These are phyloP conservation scores for Pseudobourletiella spinata DNA, from an alignment of 1,140 invertebrate genomes.

Conservation along the genomic window DNA sequence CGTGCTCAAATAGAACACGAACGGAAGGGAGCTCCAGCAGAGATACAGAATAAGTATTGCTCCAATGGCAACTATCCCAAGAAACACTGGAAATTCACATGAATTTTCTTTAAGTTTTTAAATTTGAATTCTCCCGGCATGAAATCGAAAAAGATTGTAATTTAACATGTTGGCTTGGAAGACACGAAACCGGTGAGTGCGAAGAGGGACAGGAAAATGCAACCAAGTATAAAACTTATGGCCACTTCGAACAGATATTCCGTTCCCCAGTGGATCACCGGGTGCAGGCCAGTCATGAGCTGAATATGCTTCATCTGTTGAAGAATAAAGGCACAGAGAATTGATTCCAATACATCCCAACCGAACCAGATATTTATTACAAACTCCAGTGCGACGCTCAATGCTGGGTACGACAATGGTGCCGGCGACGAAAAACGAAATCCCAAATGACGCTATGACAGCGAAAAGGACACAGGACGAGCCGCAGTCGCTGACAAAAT, in stretches of 20 bases:
- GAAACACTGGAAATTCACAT: background rate
- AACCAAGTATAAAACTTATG: too few relatives aligned
- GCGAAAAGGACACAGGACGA: conserved; percentile 15
- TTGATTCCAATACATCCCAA: too few relatives aligned
- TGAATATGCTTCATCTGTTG: conserved; percentile 34
- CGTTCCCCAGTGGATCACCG: conserved; percentile 8
- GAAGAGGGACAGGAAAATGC: too few relatives aligned
- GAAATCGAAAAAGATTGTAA: too few relatives aligned
- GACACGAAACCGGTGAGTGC: too few relatives aligned
- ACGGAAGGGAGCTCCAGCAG: conserved; percentile 24
- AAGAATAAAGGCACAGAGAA: too few relatives aligned
- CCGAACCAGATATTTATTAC: too few relatives aligned
- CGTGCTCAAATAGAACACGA: conserved; percentile 8
- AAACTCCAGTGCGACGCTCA: conserved; percentile 17
- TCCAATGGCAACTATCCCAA: background rate
- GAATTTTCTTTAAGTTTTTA: too few relatives aligned
- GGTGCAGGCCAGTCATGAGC: conserved; percentile 30
- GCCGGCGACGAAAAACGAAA: conserved; percentile 9
- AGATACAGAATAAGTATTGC: conserved; percentile 2
- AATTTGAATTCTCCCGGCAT: too few relatives aligned
- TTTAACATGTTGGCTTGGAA: too few relatives aligned
- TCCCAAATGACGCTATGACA: conserved; percentile 8
- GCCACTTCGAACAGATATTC: conserved; percentile 10
- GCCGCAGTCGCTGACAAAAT: background rate
- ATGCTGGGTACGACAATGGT: background rate